Conservation (phyloP, 2,113 vertebrate genomes). For the Pluvianellus socialis region DNA sequence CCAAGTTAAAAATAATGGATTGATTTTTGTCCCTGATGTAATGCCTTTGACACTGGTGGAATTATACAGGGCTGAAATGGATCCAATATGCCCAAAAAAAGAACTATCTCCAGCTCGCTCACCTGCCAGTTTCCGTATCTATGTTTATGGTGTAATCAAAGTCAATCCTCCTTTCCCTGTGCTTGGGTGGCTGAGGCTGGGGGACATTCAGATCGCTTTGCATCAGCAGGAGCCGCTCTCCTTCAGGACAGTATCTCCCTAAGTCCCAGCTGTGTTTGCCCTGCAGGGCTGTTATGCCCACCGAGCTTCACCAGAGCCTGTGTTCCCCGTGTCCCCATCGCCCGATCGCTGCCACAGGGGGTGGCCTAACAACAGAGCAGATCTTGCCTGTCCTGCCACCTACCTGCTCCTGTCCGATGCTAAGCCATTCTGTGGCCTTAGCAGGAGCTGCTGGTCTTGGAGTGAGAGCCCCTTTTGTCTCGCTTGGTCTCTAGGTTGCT, state of each 20-base stretch:
- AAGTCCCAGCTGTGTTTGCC: background rate
- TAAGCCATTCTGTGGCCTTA: background rate
- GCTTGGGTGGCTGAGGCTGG: background rate
- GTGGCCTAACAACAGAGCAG: background rate
- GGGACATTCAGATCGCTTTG: background rate
- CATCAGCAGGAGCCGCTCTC: background rate
- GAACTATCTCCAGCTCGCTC: background rate
- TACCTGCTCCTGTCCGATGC: background rate
- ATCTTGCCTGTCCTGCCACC: background rate
- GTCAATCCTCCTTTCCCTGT: background rate
- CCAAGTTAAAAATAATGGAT: constrained; percentile 49
- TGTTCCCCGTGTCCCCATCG: rapidly evolving
- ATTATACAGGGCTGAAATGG: constrained; percentile 43
- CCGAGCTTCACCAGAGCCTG: background rate
- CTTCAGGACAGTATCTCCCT: background rate
- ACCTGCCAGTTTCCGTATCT: background rate
- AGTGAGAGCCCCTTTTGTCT: background rate
- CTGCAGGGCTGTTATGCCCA: background rate
- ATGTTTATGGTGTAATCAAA: background rate
- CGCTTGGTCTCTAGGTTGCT: background rate
- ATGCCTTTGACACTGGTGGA: constrained; percentile 45
- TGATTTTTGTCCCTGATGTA: constrained; percentile 11
- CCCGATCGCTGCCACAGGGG: background rate
- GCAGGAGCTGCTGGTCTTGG: background rate
- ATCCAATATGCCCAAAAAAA: background rate